Evolutionary conservation across 2,797 vertebrate genomes (phyloP).

Genomic region (Esox masquinongy): DNA sequence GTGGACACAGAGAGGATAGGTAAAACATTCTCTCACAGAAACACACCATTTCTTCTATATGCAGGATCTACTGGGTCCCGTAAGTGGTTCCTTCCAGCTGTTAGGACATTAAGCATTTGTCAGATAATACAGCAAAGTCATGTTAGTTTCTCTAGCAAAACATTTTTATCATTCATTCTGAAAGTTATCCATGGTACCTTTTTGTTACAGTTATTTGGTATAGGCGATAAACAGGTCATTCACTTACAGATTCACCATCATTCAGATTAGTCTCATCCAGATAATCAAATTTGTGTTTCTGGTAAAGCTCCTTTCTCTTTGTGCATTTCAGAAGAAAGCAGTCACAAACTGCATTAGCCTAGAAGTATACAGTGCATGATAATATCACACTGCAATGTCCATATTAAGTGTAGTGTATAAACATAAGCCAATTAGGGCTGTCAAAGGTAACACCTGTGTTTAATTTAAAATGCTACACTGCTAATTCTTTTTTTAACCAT

Average conservation of each 20-base stretch:
- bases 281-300: conserved; percentile 80
- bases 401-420: not conserved
- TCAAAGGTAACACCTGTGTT: too few species aligned
- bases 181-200: not conserved
- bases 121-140: too few species aligned
- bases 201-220: not conserved
- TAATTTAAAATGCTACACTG: too few species aligned
- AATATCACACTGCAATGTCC: not conserved
- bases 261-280: conserved; percentile 74
- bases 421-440: too few species aligned
- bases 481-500: too few species aligned
- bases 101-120: conserved; percentile 3
- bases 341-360: conserved; percentile 83
- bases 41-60: not conserved
- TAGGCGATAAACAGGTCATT: not conserved
- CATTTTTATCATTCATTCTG: not conserved
- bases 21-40: not conserved
- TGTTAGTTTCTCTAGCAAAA: too few species aligned
- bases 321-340: conserved; percentile 80
- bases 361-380: conserved; percentile 1
- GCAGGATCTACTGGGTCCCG: conserved; percentile 50
- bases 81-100: conserved; percentile 53
- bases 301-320: conserved; percentile 78
- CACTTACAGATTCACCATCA: conserved; percentile 46
- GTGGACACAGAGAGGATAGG: not conserved